Evolutionary conservation across 2,888 invertebrate genomes (phyloP), one percentile per base, ranked within the genome.

Genomic region (Epirrhoe tristata): DNA sequence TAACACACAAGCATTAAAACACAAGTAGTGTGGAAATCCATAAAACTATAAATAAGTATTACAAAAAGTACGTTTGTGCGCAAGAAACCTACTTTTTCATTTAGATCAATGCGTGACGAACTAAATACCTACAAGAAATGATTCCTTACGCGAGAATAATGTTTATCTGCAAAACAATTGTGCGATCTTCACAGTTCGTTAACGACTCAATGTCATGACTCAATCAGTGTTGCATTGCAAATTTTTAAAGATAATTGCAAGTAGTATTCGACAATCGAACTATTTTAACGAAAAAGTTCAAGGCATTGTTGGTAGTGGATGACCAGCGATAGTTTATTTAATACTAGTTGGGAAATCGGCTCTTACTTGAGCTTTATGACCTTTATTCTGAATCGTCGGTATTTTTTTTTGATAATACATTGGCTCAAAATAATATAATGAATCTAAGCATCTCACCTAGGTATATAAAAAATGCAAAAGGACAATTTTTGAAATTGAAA

Each of bases 161-260:
- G 66, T 63, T 65, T 71, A 74, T 72, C 70, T 57, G 6, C 36
- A 52, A 61, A 72, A 77, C 73, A 72, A 72, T 79, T 71, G 75
- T 77, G 73, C 73, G 78, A 81, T 85, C 86, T 88, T 89, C 87
- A 90, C 88, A 86, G 83, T 87, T 83, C 85, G 81, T 81, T 86
- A 82, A 73, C 73, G 63, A 56, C 75, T 83, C 86, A 87, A 86
- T 86, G 86, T 79, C 85, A 80, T 63, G 67, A 61, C 59, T 63
- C 14, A 56, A 62, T 17, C 61, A 32, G 31, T 46, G 55, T 14
- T 58, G 50, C 57, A 32, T 43, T 52, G 51, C 57, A 56, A 8
- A 24, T 57, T 50, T 56, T 56, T 17, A 34, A 39, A 5, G 51
- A 58, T 51, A 24, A 39, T 34, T 17, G 48, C 48, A 58, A 34